Conservation (phyloP, 2,888 invertebrate genomes). For the Diogma glabrata region DNA sequence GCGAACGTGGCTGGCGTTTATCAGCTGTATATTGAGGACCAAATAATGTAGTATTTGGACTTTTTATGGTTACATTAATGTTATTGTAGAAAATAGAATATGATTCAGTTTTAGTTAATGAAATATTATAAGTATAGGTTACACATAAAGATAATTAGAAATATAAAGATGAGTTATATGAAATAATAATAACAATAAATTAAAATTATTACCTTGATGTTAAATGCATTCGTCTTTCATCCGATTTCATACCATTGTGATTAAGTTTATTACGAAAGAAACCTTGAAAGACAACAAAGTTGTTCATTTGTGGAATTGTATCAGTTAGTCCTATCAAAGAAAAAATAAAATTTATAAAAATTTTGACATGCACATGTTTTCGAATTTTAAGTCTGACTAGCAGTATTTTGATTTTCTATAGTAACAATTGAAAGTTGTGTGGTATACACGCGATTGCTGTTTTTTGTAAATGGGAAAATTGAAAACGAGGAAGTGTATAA, state of each 20-base stretch:
- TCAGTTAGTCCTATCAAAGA: conserved; percentile 26
- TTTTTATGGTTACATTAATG: conserved; percentile 15
- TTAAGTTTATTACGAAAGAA: conserved; percentile 46
- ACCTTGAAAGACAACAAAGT: conserved; percentile 74
- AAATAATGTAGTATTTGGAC: conserved; percentile 37
- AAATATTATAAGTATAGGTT: conserved; percentile 4
- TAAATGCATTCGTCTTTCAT: conserved; percentile 23
- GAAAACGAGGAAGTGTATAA: too few relatives aligned
- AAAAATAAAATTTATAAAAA: too few relatives aligned
- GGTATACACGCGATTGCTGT: too few relatives aligned
- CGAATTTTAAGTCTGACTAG: too few relatives aligned
- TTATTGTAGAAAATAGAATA: conserved; percentile 4
- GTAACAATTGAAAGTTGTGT: too few relatives aligned
- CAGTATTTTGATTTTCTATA: too few relatives aligned
- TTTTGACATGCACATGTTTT: not conserved
- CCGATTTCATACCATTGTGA: conserved; percentile 21
- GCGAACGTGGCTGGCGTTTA: conserved; percentile 22
- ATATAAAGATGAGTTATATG: not conserved
- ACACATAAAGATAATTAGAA: not conserved
- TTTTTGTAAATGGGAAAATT: too few relatives aligned
- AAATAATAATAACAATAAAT: not conserved
- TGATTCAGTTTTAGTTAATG: conserved; percentile 1
- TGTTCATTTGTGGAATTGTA: conserved; percentile 72
- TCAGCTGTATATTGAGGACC: conserved; percentile 30
- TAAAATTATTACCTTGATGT: conserved; percentile 28